These are phyloP conservation scores for Actias luna DNA, from an alignment of 2,888 invertebrate genomes.

Conservation along the genomic window DNA sequence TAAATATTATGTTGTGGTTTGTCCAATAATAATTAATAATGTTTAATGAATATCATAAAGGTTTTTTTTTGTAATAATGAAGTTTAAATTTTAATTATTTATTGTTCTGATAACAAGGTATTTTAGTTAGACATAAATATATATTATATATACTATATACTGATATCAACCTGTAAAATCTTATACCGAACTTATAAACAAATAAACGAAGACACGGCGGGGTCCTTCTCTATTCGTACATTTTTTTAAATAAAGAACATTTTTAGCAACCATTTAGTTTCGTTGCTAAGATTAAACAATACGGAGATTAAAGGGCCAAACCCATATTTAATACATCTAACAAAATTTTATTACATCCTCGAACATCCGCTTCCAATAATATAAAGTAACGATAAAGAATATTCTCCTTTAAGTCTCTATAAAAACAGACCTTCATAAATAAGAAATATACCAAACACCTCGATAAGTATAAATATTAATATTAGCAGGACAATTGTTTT, in stretches of 20 bases:
- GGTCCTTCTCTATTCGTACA: not conserved
- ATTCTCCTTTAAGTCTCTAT: constrained; percentile 60
- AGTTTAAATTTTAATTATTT: too few species aligned
- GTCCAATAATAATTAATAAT: too few species aligned
- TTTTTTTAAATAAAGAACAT: not conserved
- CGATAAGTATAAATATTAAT: constrained; percentile 38
- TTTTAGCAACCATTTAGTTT: constrained; percentile 1
- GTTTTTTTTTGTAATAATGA: too few species aligned
- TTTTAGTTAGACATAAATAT: too few species aligned
- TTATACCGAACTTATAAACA: not conserved
- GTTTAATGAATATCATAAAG: too few species aligned
- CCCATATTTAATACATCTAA: constrained; percentile 41
- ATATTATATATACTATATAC: too few species aligned
- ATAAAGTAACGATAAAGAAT: constrained; percentile 65
- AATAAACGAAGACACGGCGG: not conserved
- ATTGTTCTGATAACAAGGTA: too few species aligned
- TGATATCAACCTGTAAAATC: too few species aligned
- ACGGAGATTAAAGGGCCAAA: not conserved
- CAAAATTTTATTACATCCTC: constrained; percentile 58
- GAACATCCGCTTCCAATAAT: constrained; percentile 60
- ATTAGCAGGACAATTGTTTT: constrained; percentile 13
- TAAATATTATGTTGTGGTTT: too few species aligned
- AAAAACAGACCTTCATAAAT: constrained; percentile 74
- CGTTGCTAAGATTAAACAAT: not conserved
- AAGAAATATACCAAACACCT: constrained; percentile 57